phyloP scores from a whole-genome alignment of 1,140 invertebrate genomes.

The Psilanteris sp. region DNA sequence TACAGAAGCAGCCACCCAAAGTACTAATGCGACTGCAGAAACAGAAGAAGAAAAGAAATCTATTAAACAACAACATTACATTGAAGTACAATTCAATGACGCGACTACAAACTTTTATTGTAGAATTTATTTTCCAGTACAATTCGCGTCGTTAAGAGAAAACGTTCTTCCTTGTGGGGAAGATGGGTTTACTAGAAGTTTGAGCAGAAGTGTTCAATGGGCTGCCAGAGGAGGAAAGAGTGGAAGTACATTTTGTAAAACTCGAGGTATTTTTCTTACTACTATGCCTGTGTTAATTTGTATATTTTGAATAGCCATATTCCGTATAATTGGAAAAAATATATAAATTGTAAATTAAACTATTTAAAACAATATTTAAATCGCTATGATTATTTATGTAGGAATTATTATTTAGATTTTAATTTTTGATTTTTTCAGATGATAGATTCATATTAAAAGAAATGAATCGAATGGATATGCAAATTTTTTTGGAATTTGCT shows the following conservation, averaged over 20 bases:
- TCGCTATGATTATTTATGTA: no score
- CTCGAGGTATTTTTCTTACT: constrained; percentile 83
- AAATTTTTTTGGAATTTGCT: constrained; percentile 96
- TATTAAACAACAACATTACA: constrained; percentile 80
- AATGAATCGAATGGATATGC: constrained; percentile 95
- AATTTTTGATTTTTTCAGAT: constrained; percentile 81
- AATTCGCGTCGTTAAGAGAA: constrained; percentile 89
- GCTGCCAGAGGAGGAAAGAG: constrained; percentile 97
- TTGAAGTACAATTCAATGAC: constrained; percentile 90
- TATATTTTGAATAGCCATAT: no score
- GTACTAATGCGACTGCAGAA: constrained; percentile 27
- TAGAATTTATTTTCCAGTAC: constrained; percentile 90
- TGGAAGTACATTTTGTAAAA: constrained; percentile 97
- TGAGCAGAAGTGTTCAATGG: constrained; percentile 95
- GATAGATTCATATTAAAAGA: constrained; percentile 98
- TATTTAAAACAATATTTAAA: no score
- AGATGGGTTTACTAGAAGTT: constrained; percentile 88
- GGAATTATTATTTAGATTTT: neutral
- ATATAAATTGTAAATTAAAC: constrained; percentile 3
- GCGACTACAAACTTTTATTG: constrained; percentile 89
- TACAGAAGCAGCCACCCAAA: constrained; percentile 63
- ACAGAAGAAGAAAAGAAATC: constrained; percentile 74
- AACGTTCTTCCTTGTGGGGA: constrained; percentile 86
- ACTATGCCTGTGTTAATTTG: no score
- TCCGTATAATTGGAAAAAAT: no score